phyloP scores from a whole-genome alignment of 1,140 invertebrate genomes.

The Drosophila oshimai region DNA sequence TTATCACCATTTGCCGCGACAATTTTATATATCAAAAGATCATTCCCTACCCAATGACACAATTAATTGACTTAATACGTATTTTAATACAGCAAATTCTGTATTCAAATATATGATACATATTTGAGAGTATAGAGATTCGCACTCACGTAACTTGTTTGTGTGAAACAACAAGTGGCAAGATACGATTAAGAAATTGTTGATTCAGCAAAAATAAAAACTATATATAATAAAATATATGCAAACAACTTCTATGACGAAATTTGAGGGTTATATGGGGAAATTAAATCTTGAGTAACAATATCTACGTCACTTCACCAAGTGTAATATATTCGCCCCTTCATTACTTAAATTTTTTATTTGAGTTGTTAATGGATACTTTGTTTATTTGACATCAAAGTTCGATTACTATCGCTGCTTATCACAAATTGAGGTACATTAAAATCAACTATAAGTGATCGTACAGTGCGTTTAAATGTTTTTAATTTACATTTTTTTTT shows the following conservation, averaged over 20 bases:
- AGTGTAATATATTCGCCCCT: too few relatives aligned
- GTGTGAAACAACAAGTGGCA: neutral
- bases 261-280: constrained; percentile 46
- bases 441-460: constrained; percentile 2
- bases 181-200: constrained; percentile 42
- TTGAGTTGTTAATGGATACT: constrained; percentile 6
- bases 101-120: neutral
- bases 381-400: constrained; percentile 28
- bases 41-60: neutral
- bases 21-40: neutral
- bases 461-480: neutral
- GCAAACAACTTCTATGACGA: constrained; percentile 16
- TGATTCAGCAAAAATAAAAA: constrained; percentile 23
- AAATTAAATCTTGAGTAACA: neutral
- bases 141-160: constrained; percentile 30
- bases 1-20: neutral
- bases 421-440: constrained; percentile 1
- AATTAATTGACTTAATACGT: constrained; percentile 5
- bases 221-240: neutral
- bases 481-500: neutral
- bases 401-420: constrained; percentile 20
- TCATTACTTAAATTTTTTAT: constrained; percentile 15
- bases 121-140: neutral
- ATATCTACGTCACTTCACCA: constrained; percentile 3
- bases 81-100: neutral